Percentiles rank a stretch among this genome's conserved stretches.
phyloP scores from a whole-genome alignment of 1,140 invertebrate genomes.

The Anastatus disparis region DNA sequence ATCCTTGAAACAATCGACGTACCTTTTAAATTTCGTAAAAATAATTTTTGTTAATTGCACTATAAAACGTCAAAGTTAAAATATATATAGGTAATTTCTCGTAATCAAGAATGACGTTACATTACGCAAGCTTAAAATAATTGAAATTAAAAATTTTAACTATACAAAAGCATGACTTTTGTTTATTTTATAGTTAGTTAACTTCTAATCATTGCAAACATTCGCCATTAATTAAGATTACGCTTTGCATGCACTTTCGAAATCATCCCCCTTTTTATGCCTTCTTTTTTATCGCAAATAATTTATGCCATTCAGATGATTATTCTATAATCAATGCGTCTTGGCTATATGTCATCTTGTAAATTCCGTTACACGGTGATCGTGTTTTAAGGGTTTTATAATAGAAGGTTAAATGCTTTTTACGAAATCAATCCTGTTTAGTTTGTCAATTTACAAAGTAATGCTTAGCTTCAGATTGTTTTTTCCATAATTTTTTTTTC shows the following conservation, averaged over 20 bases:
- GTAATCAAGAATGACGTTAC: too few relatives aligned
- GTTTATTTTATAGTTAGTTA: slow-evolving; percentile 19
- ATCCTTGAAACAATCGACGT: too few relatives aligned
- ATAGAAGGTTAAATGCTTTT: not conserved
- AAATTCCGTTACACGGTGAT: slow-evolving; percentile 49
- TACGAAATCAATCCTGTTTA: slow-evolving; percentile 14
- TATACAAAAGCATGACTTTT: too few relatives aligned
- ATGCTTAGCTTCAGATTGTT: not conserved
- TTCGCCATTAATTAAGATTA: slow-evolving; percentile 12
- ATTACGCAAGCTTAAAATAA: too few relatives aligned
- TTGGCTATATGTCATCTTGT: not conserved
- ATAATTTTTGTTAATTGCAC: too few relatives aligned
- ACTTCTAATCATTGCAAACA: slow-evolving; percentile 38
- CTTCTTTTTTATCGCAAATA: not conserved
- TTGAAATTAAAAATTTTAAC: too few relatives aligned
- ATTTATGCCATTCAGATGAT: too few relatives aligned
- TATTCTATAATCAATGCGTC: too few relatives aligned
- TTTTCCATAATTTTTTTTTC: too few relatives aligned
- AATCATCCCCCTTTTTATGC: not conserved
- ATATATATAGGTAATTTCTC: too few relatives aligned
- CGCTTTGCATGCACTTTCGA: slow-evolving; percentile 12
- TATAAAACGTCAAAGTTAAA: too few relatives aligned
- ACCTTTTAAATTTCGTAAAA: too few relatives aligned
- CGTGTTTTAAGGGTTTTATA: slow-evolving; percentile 18
- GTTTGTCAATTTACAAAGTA: not conserved